A percentile compares a stretch with the other conserved stretches of the same genome.
Evolutionary conservation across 2,888 invertebrate genomes (phyloP).

Genomic region (Hyppa rectilinea): DNA sequence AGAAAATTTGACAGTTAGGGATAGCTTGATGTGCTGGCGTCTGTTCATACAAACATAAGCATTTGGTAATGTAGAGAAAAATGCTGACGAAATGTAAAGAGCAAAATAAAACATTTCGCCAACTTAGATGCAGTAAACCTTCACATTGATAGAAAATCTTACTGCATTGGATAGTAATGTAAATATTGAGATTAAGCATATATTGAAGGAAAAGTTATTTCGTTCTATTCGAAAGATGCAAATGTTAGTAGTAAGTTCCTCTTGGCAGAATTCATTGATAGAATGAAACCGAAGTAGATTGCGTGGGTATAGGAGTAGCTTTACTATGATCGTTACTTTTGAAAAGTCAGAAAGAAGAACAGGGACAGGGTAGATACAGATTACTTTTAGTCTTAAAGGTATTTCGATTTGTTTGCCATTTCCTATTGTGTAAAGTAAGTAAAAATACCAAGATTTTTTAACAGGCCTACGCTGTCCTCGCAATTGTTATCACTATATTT

Average conservation of each 20-base stretch:
- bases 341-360: not conserved
- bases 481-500: too few relatives aligned
- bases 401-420: not conserved
- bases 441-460: too few relatives aligned
- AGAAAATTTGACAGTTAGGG: too few relatives aligned
- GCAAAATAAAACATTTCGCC: not conserved
- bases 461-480: not conserved
- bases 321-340: not conserved
- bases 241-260: conserved; percentile 28
- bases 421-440: not conserved
- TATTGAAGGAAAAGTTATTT: conserved; percentile 42
- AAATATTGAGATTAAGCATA: conserved; percentile 51
- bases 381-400: not conserved
- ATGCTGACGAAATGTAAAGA: not conserved
- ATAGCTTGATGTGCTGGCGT: too few relatives aligned
- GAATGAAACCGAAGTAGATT: not conserved
- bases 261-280: conserved; percentile 9
- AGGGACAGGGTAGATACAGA: not conserved
- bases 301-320: not conserved
- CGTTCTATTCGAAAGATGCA: conserved; percentile 38
- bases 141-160: not conserved
- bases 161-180: not conserved
- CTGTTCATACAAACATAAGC: too few relatives aligned
- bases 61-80: too few relatives aligned
- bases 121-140: not conserved